Evolutionary conservation across 2,797 vertebrate genomes (phyloP), one percentile per base, ranked within the genome.

Genomic region (Falco concolor): DNA sequence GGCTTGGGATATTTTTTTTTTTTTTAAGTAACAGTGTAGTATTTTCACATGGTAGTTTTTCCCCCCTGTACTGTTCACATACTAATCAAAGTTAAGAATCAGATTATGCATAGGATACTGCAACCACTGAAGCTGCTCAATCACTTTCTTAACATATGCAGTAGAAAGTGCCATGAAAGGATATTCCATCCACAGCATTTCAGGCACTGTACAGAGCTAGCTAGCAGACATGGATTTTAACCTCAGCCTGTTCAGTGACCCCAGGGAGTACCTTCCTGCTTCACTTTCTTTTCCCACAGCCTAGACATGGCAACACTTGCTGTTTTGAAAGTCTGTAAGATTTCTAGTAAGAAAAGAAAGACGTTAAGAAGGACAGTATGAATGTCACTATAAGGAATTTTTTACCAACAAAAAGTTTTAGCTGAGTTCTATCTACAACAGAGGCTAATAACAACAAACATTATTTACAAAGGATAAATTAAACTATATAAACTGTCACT

Each of bases 381-480:
- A 84, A 53, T 83, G 87, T 72, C 89, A 68, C 49, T 57, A 13
- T 19, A 61, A 85, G 36, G 78, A 90, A 42, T 63, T 75, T 45
- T 83, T 85, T 64, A 83, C 57, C 4, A 8, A 73, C 40, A 73
- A 54, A 75, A 90, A 80, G 70, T 96, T 89, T 93, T 92, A 93
- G 49, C 38, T 27, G 44, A 70, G 25, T 73, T 86, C 79, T 89
- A 64, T 72, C 88, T 85, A 59, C 64, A 95, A 80, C 84, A 92
- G 88, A 82, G 80, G 92, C 80, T 95, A 96, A 77, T 17, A 88
- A 90, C 94, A 90, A 57, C 94, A 90, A 57, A 82, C 34, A 21
- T 60, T 92, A 94, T 84, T 96, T 97, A 89, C 78, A 80, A 87
- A 87, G 57, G 40, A 92, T 92, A 90, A 95, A 93, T 91, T 87